Evolutionary conservation across 2,888 invertebrate genomes (phyloP).

Genomic region (Loripinus fragilis): DNA sequence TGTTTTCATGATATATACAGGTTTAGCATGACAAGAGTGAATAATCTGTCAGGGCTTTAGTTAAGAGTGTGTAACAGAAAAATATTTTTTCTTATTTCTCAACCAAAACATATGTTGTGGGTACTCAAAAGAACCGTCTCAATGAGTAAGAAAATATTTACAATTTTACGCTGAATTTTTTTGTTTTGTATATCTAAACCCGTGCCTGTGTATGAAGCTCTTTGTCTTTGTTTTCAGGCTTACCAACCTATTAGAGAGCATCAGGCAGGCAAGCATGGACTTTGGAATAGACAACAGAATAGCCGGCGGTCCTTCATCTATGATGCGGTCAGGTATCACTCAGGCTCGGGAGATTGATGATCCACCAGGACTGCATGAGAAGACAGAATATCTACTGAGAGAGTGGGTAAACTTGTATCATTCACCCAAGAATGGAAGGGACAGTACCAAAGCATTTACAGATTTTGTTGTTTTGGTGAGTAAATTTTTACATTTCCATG

Average conservation of each 20-base stretch:
- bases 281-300: conserved; percentile 87
- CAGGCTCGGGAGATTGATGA: conserved; percentile 95
- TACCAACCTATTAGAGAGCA: conserved; percentile 91
- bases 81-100: too few species aligned
- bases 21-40: too few species aligned
- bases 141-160: too few species aligned
- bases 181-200: too few species aligned
- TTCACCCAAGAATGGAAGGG: conserved; percentile 85
- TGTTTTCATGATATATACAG: too few species aligned
- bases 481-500: too few species aligned
- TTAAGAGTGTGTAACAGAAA: too few species aligned
- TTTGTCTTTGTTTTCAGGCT: conserved; percentile 83
- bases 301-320: conserved; percentile 86
- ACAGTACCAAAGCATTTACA: conserved; percentile 91
- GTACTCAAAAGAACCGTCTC: too few species aligned
- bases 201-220: too few species aligned
- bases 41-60: too few species aligned
- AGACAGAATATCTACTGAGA: conserved; percentile 95
- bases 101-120: too few species aligned
- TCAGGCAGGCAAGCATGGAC: conserved; percentile 85
- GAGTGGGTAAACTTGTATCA: conserved; percentile 98
- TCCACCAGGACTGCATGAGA: conserved; percentile 96
- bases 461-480: conserved; percentile 92
- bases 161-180: too few species aligned
- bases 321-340: conserved; percentile 96